Conservation (phyloP, 2,888 invertebrate genomes). For the Drosophila pseudotakahashii region DNA sequence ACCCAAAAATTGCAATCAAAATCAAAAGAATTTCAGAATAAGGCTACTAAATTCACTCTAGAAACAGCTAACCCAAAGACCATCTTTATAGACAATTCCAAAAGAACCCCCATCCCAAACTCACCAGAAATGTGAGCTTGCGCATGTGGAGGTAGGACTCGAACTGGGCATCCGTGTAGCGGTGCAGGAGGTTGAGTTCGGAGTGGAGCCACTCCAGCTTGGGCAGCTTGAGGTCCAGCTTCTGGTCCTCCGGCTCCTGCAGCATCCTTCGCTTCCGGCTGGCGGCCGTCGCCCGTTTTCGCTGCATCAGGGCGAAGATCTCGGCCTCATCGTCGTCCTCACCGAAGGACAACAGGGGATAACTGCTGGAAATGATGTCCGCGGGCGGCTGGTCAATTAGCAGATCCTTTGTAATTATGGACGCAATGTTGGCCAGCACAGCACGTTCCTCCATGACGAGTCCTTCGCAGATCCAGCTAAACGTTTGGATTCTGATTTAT, state of each 20-base stretch:
- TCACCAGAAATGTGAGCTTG: constrained; percentile 80
- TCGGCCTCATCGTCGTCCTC: constrained; percentile 78
- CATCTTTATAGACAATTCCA: no score
- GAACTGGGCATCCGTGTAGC: constrained; percentile 74
- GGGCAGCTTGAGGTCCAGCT: constrained; percentile 24
- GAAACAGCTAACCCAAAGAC: no score
- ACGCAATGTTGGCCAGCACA: constrained; percentile 81
- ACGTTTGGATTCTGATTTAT: neutral
- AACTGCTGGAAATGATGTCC: constrained; percentile 18
- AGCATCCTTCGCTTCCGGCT: constrained; percentile 41
- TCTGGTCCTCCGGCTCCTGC: neutral
- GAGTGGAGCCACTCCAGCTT: constrained; percentile 51
- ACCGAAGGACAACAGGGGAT: constrained; percentile 60
- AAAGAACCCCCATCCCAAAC: constrained; percentile 9
- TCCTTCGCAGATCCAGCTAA: neutral
- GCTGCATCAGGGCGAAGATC: constrained; percentile 61
- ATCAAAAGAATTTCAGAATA: no score
- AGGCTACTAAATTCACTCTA: no score
- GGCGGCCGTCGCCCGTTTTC: constrained; percentile 32
- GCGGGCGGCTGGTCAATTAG: constrained; percentile 70
- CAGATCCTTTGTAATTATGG: constrained; percentile 82
- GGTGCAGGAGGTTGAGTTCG: constrained; percentile 80
- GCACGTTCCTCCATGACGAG: constrained; percentile 80
- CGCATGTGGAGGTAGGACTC: constrained; percentile 80
- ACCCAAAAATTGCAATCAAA: no score